Evolutionary conservation across 2,797 vertebrate genomes (phyloP).

Genomic region (Pseudochaenichthys georgianus): DNA sequence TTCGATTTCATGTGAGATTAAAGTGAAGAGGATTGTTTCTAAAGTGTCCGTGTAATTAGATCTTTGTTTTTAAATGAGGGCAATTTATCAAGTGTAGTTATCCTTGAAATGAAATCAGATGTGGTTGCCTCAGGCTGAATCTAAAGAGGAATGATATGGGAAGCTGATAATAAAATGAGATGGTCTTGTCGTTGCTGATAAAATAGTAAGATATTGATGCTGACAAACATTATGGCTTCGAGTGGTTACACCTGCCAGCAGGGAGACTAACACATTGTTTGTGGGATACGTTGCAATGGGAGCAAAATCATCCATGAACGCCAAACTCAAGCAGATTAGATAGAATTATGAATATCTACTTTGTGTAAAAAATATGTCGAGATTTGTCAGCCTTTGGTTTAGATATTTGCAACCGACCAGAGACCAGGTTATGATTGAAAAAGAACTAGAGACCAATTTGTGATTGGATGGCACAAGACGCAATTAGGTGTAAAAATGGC

Average conservation of each 20-base stretch:
- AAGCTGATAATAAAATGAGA: conserved; percentile 5
- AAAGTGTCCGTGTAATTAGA: conserved; percentile 49
- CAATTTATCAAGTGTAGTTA: conserved; percentile 59
- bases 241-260: background rate
- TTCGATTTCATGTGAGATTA: conserved; percentile 37
- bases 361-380: background rate
- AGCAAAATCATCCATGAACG: background rate
- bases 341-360: background rate
- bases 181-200: background rate
- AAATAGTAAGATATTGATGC: background rate
- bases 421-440: background rate
- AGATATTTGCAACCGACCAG: background rate
- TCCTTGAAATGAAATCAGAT: conserved; percentile 52
- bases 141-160: conserved; percentile 12
- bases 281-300: background rate
- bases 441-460: too few species aligned
- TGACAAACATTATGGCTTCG: background rate
- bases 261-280: background rate
- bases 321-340: background rate
- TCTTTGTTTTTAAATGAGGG: conserved; percentile 51
- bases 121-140: conserved; percentile 29
- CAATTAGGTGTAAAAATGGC: too few species aligned
- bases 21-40: conserved; percentile 43
- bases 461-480: too few species aligned
- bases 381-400: background rate